Evolutionary conservation across 2,888 invertebrate species (phyloP).

Genomic region (Andrena marginata): DNA sequence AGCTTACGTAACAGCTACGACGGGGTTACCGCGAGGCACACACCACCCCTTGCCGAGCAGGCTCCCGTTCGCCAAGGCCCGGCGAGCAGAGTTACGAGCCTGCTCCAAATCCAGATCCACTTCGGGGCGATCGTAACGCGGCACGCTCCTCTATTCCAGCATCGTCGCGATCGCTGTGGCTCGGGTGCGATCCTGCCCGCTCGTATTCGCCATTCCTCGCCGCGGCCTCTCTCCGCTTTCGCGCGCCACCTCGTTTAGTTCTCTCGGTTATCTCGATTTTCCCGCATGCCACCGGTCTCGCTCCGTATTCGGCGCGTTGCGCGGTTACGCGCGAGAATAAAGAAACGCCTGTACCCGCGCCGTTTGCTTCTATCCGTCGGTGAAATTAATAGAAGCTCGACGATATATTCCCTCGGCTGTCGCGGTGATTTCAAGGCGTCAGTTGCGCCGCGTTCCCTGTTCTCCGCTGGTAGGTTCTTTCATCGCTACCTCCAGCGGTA

Average conservation of each 20-base stretch:
- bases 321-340: neutral
- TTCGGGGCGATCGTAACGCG: slow-evolving; percentile 17
- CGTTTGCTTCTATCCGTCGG: slow-evolving; percentile 1
- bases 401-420: slow-evolving; percentile 22
- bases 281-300: neutral
- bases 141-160: neutral
- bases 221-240: neutral
- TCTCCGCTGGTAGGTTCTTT: slow-evolving; percentile 4
- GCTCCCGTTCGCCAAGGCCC: slow-evolving; percentile 49
- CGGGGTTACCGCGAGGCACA: slow-evolving; percentile 41
- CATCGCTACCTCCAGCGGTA: slow-evolving; percentile 52
- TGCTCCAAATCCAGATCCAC: slow-evolving; percentile 66
- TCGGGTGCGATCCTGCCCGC: neutral
- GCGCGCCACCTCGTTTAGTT: neutral
- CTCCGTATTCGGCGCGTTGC: neutral
- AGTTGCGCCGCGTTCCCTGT: slow-evolving; percentile 9
- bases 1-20: slow-evolving; percentile 64
- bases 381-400: slow-evolving; percentile 42
- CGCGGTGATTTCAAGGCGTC: slow-evolving; percentile 13
- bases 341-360: neutral
- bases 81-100: slow-evolving; percentile 65
- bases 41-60: slow-evolving; percentile 42
- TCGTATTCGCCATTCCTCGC: neutral
- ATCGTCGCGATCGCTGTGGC: neutral
- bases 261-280: slow-evolving; percentile 1